Base-by-base conservation (phyloP, 2,797 vertebrate genomes). In the Sparidentex hasta region DNA sequence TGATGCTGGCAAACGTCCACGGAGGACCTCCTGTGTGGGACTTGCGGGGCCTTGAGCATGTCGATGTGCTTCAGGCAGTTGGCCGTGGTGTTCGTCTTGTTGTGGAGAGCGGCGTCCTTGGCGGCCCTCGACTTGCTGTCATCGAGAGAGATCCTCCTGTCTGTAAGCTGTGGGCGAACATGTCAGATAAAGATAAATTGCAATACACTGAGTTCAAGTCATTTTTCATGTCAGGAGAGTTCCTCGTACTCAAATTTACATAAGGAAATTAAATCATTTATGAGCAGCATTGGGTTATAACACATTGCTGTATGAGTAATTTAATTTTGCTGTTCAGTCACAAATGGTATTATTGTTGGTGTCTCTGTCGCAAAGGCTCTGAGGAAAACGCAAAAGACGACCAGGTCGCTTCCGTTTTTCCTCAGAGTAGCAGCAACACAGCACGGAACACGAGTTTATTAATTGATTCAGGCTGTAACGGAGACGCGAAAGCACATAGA, bases 31-130 rank as follows among this genome's bases (percentile, higher is more conserved):
- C 73, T 90, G 17, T 18, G 76, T 1, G 50, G 63, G 33, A 57
- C 13, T 8, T 75, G 82, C 1, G 67, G 69, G 27, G 55, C 17
- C 17, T 58, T 76, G 18, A 83, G 74, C 84, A 1, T 87, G 86
- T 20, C 94, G 48, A 90, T 94, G 25, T 59, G 87, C 73, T 93
- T 95, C 62, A 92, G 80, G 82, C 75, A 89, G 0, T 90, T 93
- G 29, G 93, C 91, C 11, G 93, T 57, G 7, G 91, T 27, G 55
- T 84, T 91, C 14, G 88, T 86, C 78, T 90, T 95, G 56, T 90
- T 91, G 74, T 91, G 94, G 33, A 43, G 21, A 91, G 65, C 11
- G 74, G 85, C 4, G 48, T 77, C 66, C 73, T 75, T 75, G 44
- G 44, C 0, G 9, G 52, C 7, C 75, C 71, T 85, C 17, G 88